phyloP scores from a whole-genome alignment of 2,888 invertebrate species.

The Macrophya alboannulata region DNA sequence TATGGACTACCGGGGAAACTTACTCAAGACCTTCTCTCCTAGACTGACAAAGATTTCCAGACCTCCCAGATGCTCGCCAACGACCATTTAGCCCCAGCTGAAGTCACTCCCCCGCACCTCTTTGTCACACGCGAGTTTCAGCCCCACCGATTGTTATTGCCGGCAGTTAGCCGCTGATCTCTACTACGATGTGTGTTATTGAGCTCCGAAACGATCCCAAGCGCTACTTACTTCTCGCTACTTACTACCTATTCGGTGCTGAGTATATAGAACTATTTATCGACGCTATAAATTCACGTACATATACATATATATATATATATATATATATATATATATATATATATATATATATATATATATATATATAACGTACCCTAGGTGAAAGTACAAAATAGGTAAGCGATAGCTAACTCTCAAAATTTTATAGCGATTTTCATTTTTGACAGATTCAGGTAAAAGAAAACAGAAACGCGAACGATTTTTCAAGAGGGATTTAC shows the following conservation, averaged over 20 bases:
- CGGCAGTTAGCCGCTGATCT: constrained; percentile 55
- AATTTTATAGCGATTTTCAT: neutral
- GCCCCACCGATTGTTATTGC: constrained; percentile 48
- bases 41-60: constrained; percentile 43
- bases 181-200: constrained; percentile 51
- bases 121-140: constrained; percentile 52
- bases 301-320: neutral
- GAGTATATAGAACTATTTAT: constrained; percentile 30
- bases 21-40: constrained; percentile 20
- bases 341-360: neutral
- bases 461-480: neutral
- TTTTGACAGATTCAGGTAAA: neutral
- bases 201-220: constrained; percentile 39
- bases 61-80: constrained; percentile 41
- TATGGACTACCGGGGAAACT: constrained; percentile 29
- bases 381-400: neutral
- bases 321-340: neutral
- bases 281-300: constrained; percentile 8
- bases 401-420: neutral
- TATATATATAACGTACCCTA: too few relatives aligned
- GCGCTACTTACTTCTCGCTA: constrained; percentile 41
- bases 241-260: constrained; percentile 36
- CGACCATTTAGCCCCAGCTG: constrained; percentile 38
- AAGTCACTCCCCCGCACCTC: constrained; percentile 42
- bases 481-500: neutral